phyloP scores from a whole-genome alignment of 2,888 invertebrate genomes.

The Ectemnius lituratus region DNA sequence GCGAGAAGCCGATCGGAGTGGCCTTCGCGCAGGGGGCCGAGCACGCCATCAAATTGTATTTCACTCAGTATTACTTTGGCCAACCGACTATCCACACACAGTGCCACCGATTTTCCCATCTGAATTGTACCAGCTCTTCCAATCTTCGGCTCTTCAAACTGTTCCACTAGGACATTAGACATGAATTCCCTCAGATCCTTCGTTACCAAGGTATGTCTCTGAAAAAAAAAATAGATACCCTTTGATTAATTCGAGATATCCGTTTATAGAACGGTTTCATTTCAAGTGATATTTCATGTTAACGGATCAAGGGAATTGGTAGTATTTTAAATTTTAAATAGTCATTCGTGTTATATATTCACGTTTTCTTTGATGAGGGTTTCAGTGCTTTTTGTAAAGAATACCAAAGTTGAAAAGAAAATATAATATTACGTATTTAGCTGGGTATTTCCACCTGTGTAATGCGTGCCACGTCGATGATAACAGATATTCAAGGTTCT shows the following conservation, averaged over 20 bases:
- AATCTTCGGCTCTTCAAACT: not conserved
- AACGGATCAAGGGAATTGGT: too few species aligned
- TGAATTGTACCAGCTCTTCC: not conserved
- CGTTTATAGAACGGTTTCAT: too few species aligned
- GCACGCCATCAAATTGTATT: constrained; percentile 18
- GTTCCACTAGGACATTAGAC: not conserved
- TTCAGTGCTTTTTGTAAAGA: too few species aligned
- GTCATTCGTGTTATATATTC: too few species aligned
- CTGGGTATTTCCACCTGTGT: not conserved
- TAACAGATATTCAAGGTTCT: not conserved
- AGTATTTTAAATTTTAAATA: too few species aligned
- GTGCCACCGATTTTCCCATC: not conserved
- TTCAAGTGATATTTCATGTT: too few species aligned
- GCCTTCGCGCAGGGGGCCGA: constrained; percentile 11
- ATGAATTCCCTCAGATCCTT: constrained; percentile 35
- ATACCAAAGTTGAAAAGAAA: too few species aligned
- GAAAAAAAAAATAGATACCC: too few species aligned
- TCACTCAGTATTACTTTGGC: constrained; percentile 33
- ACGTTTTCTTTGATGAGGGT: too few species aligned
- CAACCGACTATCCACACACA: constrained; percentile 16
- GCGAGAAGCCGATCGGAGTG: constrained; percentile 10
- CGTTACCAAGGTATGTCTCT: constrained; percentile 42
- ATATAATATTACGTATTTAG: too few species aligned
- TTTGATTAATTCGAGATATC: too few species aligned
- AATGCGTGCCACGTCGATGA: too few species aligned